Conservation (phyloP, 2,113 vertebrate genomes). For the Cheirogaleus medius region DNA sequence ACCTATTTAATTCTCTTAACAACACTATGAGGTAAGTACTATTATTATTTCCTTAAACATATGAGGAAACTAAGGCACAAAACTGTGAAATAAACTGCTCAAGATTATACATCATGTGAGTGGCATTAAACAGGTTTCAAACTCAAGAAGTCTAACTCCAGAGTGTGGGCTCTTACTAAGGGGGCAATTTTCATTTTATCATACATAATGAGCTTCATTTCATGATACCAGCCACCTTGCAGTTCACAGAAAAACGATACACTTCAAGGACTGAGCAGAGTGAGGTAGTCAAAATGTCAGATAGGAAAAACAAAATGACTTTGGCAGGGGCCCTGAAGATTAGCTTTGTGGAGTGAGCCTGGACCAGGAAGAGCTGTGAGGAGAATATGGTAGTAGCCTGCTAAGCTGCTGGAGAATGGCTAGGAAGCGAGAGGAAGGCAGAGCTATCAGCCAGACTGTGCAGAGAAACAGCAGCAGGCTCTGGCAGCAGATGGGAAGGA, state of each 20-base stretch:
- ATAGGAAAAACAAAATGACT: background rate
- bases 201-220: background rate
- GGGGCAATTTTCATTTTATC: background rate
- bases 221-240: background rate
- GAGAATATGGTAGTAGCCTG: background rate
- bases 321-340: background rate
- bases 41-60: background rate
- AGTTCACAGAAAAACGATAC: background rate
- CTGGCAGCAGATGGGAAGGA: slow-evolving; percentile 61
- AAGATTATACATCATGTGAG: background rate
- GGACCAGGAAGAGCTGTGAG: background rate
- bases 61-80: background rate
- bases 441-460: slow-evolving; percentile 58
- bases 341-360: background rate
- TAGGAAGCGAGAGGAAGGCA: background rate
- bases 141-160: background rate
- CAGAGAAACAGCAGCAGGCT: slow-evolving; percentile 63
- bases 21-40: background rate
- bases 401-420: background rate
- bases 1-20: background rate
- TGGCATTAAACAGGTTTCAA: background rate
- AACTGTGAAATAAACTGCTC: background rate
- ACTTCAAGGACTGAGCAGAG: background rate
- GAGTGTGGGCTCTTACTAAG: background rate
- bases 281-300: background rate